These are phyloP conservation scores for Sitta carolinensis DNA, from an alignment of 2,797 vertebrate species.

Conservation along the genomic window DNA sequence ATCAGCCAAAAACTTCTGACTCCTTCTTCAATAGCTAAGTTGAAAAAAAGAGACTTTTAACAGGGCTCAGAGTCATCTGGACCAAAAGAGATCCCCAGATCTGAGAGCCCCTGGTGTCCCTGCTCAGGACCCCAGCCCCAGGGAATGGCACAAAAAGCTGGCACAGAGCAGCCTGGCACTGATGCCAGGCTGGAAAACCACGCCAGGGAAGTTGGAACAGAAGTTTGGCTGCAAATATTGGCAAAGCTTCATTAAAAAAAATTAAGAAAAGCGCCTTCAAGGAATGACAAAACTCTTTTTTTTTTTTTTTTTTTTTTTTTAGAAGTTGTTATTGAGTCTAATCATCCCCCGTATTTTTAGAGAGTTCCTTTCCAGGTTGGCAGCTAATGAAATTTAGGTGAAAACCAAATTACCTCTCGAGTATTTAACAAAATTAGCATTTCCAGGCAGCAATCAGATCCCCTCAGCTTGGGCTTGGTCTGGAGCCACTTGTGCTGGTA, in stretches of 20 bases:
- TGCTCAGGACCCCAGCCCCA: too few relatives aligned
- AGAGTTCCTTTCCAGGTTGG: neutral
- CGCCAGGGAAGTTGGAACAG: neutral
- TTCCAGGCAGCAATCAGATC: neutral
- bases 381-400: conserved; percentile 25
- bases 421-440: neutral
- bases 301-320: neutral
- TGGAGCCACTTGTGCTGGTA: neutral
- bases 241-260: conserved; percentile 20
- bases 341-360: neutral
- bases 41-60: too few relatives aligned
- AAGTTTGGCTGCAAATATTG: conserved; percentile 64
- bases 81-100: too few relatives aligned
- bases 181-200: conserved; percentile 49
- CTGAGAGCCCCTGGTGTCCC: too few relatives aligned
- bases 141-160: neutral
- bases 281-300: neutral
- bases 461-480: neutral
- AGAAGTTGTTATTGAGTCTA: neutral
- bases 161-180: neutral
- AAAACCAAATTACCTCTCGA: conserved; percentile 6
- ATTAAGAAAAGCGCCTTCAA: neutral
- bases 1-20: too few relatives aligned
- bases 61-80: too few relatives aligned
- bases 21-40: too few relatives aligned